These are phyloP conservation scores for Ambastaia sidthimunki DNA, from an alignment of 2,797 vertebrate species.

Conservation along the genomic window DNA sequence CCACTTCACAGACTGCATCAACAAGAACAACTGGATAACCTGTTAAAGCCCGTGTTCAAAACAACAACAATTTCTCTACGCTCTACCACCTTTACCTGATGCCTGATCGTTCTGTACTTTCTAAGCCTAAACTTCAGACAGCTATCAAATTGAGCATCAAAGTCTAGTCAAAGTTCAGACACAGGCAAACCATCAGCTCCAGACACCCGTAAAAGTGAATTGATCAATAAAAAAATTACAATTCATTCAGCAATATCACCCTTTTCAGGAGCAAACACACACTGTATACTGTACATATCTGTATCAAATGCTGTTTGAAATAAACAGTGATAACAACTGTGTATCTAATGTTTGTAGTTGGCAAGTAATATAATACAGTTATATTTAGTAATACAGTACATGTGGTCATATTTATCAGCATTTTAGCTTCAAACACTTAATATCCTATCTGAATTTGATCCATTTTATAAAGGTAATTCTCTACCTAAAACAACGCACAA, in stretches of 20 bases:
- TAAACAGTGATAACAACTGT: not conserved
- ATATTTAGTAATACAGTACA: too few relatives aligned
- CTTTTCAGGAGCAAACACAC: not conserved
- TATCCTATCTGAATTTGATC: too few relatives aligned
- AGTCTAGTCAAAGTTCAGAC: not conserved
- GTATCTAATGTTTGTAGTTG: too few relatives aligned
- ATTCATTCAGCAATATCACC: not conserved
- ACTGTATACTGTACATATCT: not conserved
- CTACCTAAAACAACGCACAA: too few relatives aligned
- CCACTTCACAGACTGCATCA: slow-evolving; percentile 18
- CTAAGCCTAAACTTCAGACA: not conserved
- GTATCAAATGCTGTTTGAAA: not conserved
- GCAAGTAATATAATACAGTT: too few relatives aligned
- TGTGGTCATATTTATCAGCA: too few relatives aligned
- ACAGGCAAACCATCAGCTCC: not conserved
- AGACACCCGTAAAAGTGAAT: not conserved
- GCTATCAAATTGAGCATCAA: not conserved
- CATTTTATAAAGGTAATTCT: too few relatives aligned
- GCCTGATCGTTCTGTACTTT: not conserved
- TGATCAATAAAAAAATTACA: not conserved
- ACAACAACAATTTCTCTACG: not conserved
- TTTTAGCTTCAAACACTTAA: too few relatives aligned
- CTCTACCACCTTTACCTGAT: not conserved
- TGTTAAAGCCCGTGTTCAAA: slow-evolving; percentile 12
- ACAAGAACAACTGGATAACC: slow-evolving; percentile 26